Evolutionary conservation across 2,113 vertebrate species (phyloP), one percentile per base, ranked within the genome.

Genomic region (Cololabis saira): DNA sequence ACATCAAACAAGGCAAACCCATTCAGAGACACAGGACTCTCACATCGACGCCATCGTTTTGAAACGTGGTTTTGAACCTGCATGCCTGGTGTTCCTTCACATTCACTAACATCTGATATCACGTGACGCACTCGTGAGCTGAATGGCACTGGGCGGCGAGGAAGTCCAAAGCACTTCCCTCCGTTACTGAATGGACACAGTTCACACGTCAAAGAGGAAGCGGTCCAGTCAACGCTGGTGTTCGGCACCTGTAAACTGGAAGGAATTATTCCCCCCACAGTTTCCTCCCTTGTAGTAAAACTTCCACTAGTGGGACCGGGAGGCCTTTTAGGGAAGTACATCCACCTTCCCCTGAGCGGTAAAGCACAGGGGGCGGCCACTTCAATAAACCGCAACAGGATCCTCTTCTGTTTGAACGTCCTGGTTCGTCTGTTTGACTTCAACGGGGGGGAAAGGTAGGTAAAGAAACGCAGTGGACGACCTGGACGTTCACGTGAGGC

Each of bases 1-100:
- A 96, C 95, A 96, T 91, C 55, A 90, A 95, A 96, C 95, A 95
- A 94, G 95, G 95, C 94, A 94, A 93, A 95, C 92, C 93, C 92
- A 94, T 92, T 92, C 56, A 95, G 95, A 98, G 96, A 95, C 96
- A 97, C 94, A 91, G 93, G 93, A 96, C 96, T 92, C 87, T 93
- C 93, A 97, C 95, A 95, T 92, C 90, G 89, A 94, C 90, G 90
- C 78, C 90, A 67, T 90, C 65, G 52, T 83, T 80, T 77, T 66
- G 24, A 67, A 81, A 83, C 73, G 61, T 44, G 37, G 51, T 81
- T 71, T n/a, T 74, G 43, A 71, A 87, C 86, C 79, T 74, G 84
- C 71, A 85, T 62, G 55, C 81, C 57, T 56, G 76, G 61, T 78
- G 50, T 77, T 65, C 54, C 58, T 52, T 58, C 68, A 67, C 91